phyloP scores from a whole-genome alignment of 2,888 invertebrate genomes.

The Eupeodes latifasciatus region DNA sequence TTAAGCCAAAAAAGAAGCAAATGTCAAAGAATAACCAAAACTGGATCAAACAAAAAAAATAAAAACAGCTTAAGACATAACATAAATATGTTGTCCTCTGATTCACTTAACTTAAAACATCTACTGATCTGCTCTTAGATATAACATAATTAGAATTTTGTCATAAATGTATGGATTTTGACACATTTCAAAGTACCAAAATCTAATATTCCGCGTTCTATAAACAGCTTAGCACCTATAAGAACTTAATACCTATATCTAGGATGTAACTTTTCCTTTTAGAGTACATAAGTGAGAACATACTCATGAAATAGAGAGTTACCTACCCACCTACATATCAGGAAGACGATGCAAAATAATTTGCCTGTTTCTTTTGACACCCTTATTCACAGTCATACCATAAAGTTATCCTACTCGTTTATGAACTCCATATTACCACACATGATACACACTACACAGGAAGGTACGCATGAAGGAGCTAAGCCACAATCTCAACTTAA shows the following conservation, averaged over 20 bases:
- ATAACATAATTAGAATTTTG: too few species aligned
- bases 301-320: background rate
- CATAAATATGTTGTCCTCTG: too few species aligned
- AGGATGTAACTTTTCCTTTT: background rate
- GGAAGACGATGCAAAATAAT: constrained; percentile 23
- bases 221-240: constrained; percentile 11
- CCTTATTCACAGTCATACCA: background rate
- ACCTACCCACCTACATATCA: background rate
- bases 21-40: too few species aligned
- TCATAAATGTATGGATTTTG: too few species aligned
- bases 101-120: too few species aligned
- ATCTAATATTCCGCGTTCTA: constrained; percentile 15
- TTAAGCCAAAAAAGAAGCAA: too few species aligned
- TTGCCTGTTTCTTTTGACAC: background rate
- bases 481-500: constrained; percentile 19
- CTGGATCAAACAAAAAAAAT: too few species aligned
- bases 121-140: too few species aligned
- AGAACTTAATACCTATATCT: background rate
- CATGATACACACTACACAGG: too few species aligned
- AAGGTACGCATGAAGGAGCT: background rate
- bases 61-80: too few species aligned
- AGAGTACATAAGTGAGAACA: background rate
- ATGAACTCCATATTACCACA: too few species aligned
- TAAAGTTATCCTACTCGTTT: too few species aligned
- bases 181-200: background rate